Evolutionary conservation across 2,797 vertebrate species (phyloP).

Genomic region (Cryptoblepharus egeriae): DNA sequence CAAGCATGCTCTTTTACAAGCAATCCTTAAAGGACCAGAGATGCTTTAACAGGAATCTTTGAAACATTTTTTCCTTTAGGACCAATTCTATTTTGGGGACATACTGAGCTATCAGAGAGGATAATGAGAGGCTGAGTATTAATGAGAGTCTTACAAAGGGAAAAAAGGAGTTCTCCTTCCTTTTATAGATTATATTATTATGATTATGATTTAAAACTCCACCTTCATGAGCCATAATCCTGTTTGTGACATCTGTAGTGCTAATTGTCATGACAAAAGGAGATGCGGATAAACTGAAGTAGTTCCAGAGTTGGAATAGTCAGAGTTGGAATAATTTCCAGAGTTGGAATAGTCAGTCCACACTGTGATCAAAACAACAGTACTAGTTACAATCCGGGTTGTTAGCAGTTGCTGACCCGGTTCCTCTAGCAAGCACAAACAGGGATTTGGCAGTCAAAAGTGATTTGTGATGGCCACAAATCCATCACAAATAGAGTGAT

Average conservation of each 20-base stretch:
- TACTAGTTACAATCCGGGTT: constrained; percentile 14
- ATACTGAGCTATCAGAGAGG: background rate
- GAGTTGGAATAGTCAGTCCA: too few relatives aligned
- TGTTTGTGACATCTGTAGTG: background rate
- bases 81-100: background rate
- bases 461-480: background rate
- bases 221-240: background rate
- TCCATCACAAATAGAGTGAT: too few relatives aligned
- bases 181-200: background rate
- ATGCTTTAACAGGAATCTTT: background rate
- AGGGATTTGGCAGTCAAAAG: constrained; percentile 26
- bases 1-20: constrained; percentile 1
- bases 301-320: too few relatives aligned
- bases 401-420: background rate
- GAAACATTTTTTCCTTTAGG: background rate
- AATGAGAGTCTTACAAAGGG: background rate
- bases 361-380: constrained; percentile 2
- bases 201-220: too few relatives aligned
- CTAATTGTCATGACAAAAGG: constrained; percentile 17
- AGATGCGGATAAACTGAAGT: too few relatives aligned
- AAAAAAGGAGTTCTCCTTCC: background rate
- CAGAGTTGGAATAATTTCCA: too few relatives aligned
- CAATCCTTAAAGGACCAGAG: constrained; percentile 30
- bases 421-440: constrained; percentile 1
- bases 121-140: background rate